Evolutionary conservation across 2,888 invertebrate species (phyloP).

Genomic region (Parnassius mnemosyne): DNA sequence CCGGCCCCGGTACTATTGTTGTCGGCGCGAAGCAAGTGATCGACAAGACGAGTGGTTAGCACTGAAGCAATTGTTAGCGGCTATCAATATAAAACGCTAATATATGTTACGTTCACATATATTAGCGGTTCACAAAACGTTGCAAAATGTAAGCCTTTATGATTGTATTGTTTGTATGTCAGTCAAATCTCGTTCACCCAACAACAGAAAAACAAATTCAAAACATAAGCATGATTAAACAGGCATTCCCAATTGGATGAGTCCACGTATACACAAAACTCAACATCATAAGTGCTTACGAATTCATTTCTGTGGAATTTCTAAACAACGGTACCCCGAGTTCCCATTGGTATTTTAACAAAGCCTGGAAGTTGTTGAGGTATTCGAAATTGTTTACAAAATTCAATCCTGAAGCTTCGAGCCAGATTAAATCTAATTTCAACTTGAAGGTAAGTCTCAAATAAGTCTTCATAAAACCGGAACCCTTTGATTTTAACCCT

Average conservation of each 20-base stretch:
- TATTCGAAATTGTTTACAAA: conserved; percentile 80
- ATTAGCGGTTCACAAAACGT: not conserved
- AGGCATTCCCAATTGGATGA: conserved; percentile 51
- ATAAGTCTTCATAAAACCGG: conserved; percentile 81
- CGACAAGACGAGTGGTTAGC: conserved; percentile 27
- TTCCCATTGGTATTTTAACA: conserved; percentile 78
- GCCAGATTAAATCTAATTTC: conserved; percentile 80
- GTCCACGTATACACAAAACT: conserved; percentile 61
- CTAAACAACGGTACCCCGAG: conserved; percentile 71
- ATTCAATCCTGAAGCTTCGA: conserved; percentile 80
- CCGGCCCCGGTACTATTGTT: conserved; percentile 54
- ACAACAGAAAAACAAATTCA: conserved; percentile 16
- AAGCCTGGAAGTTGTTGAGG: conserved; percentile 78
- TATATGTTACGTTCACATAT: not conserved
- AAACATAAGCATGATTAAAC: conserved; percentile 63
- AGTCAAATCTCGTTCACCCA: not conserved
- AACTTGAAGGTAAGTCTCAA: conserved; percentile 80
- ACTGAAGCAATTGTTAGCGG: conserved; percentile 20
- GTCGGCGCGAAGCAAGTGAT: conserved; percentile 31
- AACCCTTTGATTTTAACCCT: conserved; percentile 80
- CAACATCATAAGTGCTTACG: conserved; percentile 64
- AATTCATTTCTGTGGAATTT: conserved; percentile 77
- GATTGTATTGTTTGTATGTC: no score
- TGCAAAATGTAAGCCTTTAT: no score
- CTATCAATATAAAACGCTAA: conserved; percentile 7